phyloP scores from a whole-genome alignment of 2,113 vertebrate species.

The Apistogramma diplotaenia region DNA sequence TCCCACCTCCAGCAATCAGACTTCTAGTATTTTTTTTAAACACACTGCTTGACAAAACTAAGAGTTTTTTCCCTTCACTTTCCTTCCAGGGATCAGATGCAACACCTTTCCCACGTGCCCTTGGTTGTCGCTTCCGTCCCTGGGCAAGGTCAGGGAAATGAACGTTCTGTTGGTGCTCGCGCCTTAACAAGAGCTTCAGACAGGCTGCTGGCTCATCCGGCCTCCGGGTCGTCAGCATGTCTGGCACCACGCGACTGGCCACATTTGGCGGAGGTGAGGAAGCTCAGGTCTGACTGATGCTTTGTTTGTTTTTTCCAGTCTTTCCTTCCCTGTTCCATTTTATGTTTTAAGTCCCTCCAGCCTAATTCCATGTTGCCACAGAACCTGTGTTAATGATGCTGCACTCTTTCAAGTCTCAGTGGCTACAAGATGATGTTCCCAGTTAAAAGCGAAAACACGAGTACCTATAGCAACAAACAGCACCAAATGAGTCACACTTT shows the following conservation, averaged over 20 bases:
- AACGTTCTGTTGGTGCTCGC: conserved; percentile 11
- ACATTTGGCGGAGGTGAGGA: conserved; percentile 44
- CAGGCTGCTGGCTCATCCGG: conserved; percentile 25
- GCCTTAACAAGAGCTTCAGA: conserved; percentile 61
- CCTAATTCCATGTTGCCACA: background rate
- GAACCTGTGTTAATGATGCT: background rate
- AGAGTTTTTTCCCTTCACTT: conserved; percentile 1
- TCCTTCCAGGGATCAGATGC: conserved; percentile 28
- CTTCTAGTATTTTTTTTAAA: background rate
- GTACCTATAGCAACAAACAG: conserved; percentile 49
- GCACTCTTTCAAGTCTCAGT: background rate
- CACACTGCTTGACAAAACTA: background rate
- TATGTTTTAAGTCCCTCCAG: background rate
- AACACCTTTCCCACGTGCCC: conserved; percentile 44
- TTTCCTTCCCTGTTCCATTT: conserved; percentile 1
- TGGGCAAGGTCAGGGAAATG: conserved; percentile 62
- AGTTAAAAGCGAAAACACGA: conserved; percentile 37
- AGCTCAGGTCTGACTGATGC: conserved; percentile 31
- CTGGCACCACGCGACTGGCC: conserved; percentile 39
- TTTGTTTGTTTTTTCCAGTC: conserved; percentile 54
- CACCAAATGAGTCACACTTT: conserved; percentile 58
- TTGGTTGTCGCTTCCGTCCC: conserved; percentile 1
- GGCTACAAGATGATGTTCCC: conserved; percentile 8
- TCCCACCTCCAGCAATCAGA: background rate
- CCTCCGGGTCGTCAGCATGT: conserved; percentile 55